These are phyloP conservation scores for Hyposoter didymator DNA, from an alignment of 2,888 invertebrate genomes.

Conservation along the genomic window DNA sequence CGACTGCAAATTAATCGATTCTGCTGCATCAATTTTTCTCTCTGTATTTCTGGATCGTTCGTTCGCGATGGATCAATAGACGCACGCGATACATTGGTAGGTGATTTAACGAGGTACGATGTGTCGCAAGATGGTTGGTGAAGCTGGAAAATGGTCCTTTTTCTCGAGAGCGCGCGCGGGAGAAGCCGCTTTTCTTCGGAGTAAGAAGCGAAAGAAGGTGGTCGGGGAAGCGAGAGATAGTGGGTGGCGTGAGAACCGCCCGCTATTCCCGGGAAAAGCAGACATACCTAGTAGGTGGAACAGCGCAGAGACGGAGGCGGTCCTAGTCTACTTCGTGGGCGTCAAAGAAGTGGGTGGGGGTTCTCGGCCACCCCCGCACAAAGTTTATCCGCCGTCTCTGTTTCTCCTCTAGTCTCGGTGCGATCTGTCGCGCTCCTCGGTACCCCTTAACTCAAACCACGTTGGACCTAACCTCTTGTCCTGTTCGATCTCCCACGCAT, in stretches of 20 bases:
- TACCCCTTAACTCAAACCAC: constrained; percentile 55
- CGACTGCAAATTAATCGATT: neutral
- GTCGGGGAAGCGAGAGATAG: constrained; percentile 72
- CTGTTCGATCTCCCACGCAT: constrained; percentile 80
- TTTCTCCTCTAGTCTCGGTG: constrained; percentile 65
- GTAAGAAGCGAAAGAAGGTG: constrained; percentile 71
- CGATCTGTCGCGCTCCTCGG: constrained; percentile 71
- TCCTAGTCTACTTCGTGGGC: constrained; percentile 82
- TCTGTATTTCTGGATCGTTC: neutral
- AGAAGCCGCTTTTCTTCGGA: constrained; percentile 55
- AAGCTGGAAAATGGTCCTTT: constrained; percentile 63
- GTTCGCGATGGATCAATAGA: constrained; percentile 25
- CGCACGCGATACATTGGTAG: neutral
- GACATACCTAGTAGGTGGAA: constrained; percentile 81
- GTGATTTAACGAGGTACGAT: constrained; percentile 24
- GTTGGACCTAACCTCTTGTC: constrained; percentile 73
- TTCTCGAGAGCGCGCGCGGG: constrained; percentile 67
- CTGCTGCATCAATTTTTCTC: neutral
- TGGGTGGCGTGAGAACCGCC: constrained; percentile 75
- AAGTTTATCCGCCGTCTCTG: constrained; percentile 72
- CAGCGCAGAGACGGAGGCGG: constrained; percentile 82
- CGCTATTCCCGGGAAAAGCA: constrained; percentile 72
- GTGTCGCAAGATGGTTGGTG: constrained; percentile 52
- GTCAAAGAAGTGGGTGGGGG: constrained; percentile 82
- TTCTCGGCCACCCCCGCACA: constrained; percentile 78